Evolutionary conservation across 2,888 invertebrate species (phyloP), one percentile per base, ranked within the genome.

Genomic region (Anagyrus pseudococci): DNA sequence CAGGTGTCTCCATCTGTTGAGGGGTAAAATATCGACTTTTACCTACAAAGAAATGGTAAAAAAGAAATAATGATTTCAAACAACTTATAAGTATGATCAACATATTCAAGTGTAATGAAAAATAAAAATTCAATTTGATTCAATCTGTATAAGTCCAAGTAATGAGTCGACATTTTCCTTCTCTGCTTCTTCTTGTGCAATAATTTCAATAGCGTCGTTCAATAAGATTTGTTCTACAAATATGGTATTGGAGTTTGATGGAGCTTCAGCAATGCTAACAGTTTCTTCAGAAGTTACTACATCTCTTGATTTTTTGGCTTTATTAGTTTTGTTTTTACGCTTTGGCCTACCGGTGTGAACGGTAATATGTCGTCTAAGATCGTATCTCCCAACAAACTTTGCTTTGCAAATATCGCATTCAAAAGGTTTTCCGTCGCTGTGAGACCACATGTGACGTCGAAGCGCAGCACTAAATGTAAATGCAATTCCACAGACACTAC

Each of bases 391-490:
- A 17, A 79, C 71, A 44, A 81, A 81, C 40, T 75, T 72, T 0
- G 80, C 74, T 13, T 68, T 63, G 37, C 80, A 80, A 40, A 73
- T 68, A 44, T 77, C 75, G 54, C 80, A 81, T 17, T 76, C 75
- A 44, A 73, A 76, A 0, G 80, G 80, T 62, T 78, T 81, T 8
- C 73, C 73, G 6, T 68, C 70, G 0, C 73, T 70, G 26, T 81
- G 80, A 8, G 72, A 72, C 76, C 78, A 81, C 72, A 77, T 71
- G 60, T 81, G 80, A 23, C 80, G 72, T 23, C 80, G 71, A 10
- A 81, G 62, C 0, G 80, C 78, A 0, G 80, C 76, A 29, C 76
- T 75, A 33, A 81, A 80, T 0, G 80, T 80, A 55, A 80, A 81
- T 1, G 79, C 76, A 3, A 73, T 64, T 1, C 78, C 78, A 49